phyloP scores from a whole-genome alignment of 2,888 invertebrate genomes.

The Sinopyrophorus schimmeli region DNA sequence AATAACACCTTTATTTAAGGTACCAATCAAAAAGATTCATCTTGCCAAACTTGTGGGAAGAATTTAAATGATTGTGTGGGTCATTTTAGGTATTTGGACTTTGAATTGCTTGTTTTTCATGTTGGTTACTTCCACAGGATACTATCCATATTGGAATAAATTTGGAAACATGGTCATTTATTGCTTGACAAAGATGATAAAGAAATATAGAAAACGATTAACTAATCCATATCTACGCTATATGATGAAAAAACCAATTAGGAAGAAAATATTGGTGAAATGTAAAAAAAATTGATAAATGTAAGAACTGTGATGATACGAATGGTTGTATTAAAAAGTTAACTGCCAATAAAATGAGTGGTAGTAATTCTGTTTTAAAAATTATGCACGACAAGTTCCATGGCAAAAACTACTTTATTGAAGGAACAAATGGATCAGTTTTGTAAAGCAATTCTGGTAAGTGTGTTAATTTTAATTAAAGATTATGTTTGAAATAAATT shows the following conservation, averaged over 20 bases:
- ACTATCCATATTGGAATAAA: constrained; percentile 89
- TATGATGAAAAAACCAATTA: constrained; percentile 80
- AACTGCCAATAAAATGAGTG: constrained; percentile 53
- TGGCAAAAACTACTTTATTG: constrained; percentile 69
- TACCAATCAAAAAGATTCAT: constrained; percentile 81
- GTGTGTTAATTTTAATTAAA: too few relatives aligned
- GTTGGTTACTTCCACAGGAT: constrained; percentile 93
- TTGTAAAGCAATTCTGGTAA: too few relatives aligned
- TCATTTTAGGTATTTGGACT: constrained; percentile 95
- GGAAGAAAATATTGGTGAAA: constrained; percentile 80
- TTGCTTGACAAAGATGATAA: constrained; percentile 75
- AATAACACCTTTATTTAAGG: too few relatives aligned
- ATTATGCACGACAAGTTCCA: constrained; percentile 90
- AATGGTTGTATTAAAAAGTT: constrained; percentile 95
- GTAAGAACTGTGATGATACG: constrained; percentile 78
- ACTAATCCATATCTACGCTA: constrained; percentile 84
- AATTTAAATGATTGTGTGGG: constrained; percentile 93
- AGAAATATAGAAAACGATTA: constrained; percentile 69
- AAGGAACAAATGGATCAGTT: too few relatives aligned
- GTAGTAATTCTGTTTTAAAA: constrained; percentile 76
- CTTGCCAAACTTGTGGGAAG: constrained; percentile 91
- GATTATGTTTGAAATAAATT: too few relatives aligned
- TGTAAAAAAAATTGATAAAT: constrained; percentile 84
- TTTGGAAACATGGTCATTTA: constrained; percentile 94
- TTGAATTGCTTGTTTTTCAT: constrained; percentile 96